Conservation (phyloP, 2,888 invertebrate species). For the Cantharis rufa region DNA sequence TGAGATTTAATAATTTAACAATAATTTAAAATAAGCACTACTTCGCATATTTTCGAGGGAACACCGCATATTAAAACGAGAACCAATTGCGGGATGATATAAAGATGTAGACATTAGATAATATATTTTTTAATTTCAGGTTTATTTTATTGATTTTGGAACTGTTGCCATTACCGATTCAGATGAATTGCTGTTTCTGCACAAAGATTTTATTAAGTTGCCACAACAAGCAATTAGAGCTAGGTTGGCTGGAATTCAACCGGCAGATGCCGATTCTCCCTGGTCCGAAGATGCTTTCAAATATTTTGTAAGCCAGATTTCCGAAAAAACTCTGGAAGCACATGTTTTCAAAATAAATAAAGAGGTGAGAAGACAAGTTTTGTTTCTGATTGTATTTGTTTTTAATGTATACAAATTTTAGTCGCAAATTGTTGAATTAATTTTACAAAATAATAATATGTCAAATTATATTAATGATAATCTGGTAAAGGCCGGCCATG, state of each 20-base stretch:
- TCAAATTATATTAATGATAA: not conserved
- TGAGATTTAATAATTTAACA: no score
- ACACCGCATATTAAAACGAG: no score
- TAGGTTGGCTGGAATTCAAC: not conserved
- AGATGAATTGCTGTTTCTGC: no score
- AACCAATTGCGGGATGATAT: no score
- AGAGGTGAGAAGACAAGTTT: not conserved
- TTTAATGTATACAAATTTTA: not conserved
- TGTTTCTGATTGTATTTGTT: not conserved
- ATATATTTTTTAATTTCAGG: not conserved
- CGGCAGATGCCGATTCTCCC: not conserved
- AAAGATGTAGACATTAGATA: no score
- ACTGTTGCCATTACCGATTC: not conserved
- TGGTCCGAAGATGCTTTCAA: not conserved
- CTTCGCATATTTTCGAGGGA: no score
- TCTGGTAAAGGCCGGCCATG: not conserved
- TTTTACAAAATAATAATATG: not conserved
- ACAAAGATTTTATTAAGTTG: not conserved
- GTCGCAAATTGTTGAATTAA: not conserved
- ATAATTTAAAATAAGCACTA: no score
- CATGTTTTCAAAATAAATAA: not conserved
- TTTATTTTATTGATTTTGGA: not conserved
- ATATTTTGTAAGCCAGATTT: not conserved
- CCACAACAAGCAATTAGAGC: not conserved
- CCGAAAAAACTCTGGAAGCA: not conserved